Evolutionary conservation across 2,797 vertebrate genomes (phyloP), one percentile per base, ranked within the genome.

Genomic region (Pseudochirops corinnae): DNA sequence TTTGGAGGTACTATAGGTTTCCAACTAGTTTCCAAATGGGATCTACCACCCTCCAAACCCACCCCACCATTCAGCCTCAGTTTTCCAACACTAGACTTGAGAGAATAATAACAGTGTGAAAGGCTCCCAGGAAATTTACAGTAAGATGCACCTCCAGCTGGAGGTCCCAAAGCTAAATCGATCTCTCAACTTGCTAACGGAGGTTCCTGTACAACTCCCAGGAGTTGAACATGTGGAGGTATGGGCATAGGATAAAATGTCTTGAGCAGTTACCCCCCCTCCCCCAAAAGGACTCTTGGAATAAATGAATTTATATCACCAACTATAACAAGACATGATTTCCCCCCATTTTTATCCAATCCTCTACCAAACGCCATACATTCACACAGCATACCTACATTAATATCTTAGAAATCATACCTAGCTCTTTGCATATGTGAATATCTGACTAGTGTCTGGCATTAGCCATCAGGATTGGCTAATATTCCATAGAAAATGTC

Each of bases 361-460:
- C 21, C n/a, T 56, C 50, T 33, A 0, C n/a, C n/a, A 16, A 4
- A 82, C 2, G 7, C 57, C 1, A 14, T 21, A 0, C 50, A 10
- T 29, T 46, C 18, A 55, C 26, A 50, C 21, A 14, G 55, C 91
- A 55, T n/a, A 0, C 28, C 1, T 5, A 90, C 21, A 2, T 46
- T 82, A 46, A 24, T 82, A 26, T 87, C 74, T 50, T 50, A 50
- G 39, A 26, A 28, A 74, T n/a, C 62, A 50, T 87, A 87, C 21
- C 39, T 46, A 46, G 3, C 39, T 87, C 74, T 50, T 24, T 87
- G 39, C 74, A 46, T 50, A 87, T 26, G 21, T 7, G 50, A 50
- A 50, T 39, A 87, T 46, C 39, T 87, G 90, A 26, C 74, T 56
- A 16, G 12, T 10, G 21, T 31, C 18, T 67, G 52, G 11, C 56